Evolutionary conservation across 2,888 invertebrate species (phyloP), one percentile per base, ranked within the genome.

Genomic region (Pammene fasciana): DNA sequence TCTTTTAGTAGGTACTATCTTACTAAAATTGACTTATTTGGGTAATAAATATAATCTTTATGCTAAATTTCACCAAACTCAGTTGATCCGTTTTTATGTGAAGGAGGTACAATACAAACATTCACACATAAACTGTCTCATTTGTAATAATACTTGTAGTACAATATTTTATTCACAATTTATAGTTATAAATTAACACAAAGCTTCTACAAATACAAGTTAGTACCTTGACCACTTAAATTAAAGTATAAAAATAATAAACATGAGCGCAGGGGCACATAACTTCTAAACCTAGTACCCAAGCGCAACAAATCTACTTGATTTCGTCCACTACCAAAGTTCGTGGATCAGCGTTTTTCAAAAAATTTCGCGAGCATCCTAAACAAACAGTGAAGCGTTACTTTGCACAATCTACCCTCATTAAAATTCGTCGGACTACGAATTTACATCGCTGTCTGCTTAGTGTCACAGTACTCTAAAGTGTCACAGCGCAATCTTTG

Each of bases 361-460:
- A 70, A 65, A 70, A 70, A 70, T 54, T 54, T 52, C 68, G 60
- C 45, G 57, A 56, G 56, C 26, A 65, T 65, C 70, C 70, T 70
- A 70, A 70, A 70, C 70, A 70, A 70, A 70, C 60, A 60, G 52
- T 11, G 34, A 65, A 59, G 65, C 70, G 65, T 70, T 70, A 70
- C 70, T 70, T 70, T 65, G 70, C 70, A 70, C 57, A 70, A 65
- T 54, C 65, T 65, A 54, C 70, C 65, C 65, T 70, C 65, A 70
- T 70, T 70, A 70, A 70, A 70, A 70, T 70, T 70, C 60, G 70
- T 70, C 57, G 46, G 65, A 41, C 68, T 65, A 59, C 59, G 70
- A 70, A 65, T 70, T 60, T 60, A 60, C 59, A 70, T 70, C 55
- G 65, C 65, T 55, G 60, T 65, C 70, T 55, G 60, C 57, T 67